Conservation (phyloP, 2,888 invertebrate genomes). For the Didymodactylos carnosus region DNA sequence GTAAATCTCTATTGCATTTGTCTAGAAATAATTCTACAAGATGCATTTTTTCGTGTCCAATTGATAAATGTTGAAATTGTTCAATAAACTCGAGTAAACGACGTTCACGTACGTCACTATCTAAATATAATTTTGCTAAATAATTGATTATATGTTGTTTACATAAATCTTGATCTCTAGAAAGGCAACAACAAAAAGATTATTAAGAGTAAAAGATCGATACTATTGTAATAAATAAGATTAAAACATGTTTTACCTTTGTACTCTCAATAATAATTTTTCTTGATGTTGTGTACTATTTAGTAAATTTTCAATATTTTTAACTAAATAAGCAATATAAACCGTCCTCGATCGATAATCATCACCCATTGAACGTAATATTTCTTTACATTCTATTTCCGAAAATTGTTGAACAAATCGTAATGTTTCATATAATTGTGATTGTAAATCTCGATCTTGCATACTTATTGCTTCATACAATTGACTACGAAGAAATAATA, state of each 20-base stretch:
- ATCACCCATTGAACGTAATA: conserved; percentile 51
- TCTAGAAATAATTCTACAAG: conserved; percentile 58
- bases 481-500: conserved; percentile 38
- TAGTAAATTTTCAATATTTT: conserved; percentile 58
- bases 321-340: conserved; percentile 59
- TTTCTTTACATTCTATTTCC: conserved; percentile 46
- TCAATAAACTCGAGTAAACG: background rate
- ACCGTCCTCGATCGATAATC: conserved; percentile 57
- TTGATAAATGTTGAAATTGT: background rate
- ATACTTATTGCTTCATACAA: conserved; percentile 61
- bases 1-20: conserved; percentile 41
- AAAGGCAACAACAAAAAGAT: too few relatives aligned
- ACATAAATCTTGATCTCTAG: background rate
- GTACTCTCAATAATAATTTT: conserved; percentile 28
- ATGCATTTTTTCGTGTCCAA: conserved; percentile 40
- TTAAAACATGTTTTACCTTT: conserved; percentile 5
- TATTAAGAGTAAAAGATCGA: too few relatives aligned
- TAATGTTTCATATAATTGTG: conserved; percentile 61
- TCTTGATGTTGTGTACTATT: conserved; percentile 52
- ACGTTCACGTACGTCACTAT: background rate
- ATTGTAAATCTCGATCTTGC: conserved; percentile 53
- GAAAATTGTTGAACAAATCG: conserved; percentile 56
- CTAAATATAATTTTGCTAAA: background rate
- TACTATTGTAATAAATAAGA: too few relatives aligned
- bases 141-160: background rate